These are phyloP conservation scores for Zaprionus davidi DNA, from an alignment of 1,140 invertebrate species.

Conservation along the genomic window DNA sequence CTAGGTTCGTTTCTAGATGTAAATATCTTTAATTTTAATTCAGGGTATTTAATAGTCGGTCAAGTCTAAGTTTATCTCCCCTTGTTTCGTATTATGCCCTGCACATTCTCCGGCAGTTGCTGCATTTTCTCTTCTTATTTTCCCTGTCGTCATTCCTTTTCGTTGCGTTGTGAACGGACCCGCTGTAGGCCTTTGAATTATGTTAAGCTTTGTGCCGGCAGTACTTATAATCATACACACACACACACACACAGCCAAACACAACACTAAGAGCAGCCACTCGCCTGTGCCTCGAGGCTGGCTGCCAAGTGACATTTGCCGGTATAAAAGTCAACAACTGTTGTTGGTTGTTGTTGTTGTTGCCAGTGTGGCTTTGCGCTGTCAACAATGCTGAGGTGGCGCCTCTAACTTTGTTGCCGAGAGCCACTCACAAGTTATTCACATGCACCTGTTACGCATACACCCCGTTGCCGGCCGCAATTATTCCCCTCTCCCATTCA, in stretches of 20 bases:
- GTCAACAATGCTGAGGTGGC: constrained; percentile 75
- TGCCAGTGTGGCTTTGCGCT: constrained; percentile 67
- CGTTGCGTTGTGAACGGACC: constrained; percentile 16
- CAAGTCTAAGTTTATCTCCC: background rate
- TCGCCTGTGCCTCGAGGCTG: constrained; percentile 49
- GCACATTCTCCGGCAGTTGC: constrained; percentile 36
- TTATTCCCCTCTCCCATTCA: constrained; percentile 52
- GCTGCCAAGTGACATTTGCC: constrained; percentile 73
- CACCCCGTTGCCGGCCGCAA: constrained; percentile 29
- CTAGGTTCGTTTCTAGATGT: background rate
- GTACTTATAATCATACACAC: constrained; percentile 46
- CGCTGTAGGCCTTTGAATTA: constrained; percentile 57
- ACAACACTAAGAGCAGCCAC: constrained; percentile 3
- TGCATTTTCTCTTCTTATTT: constrained; percentile 37
- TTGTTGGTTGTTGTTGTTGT: constrained; percentile 51
- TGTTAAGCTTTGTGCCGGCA: constrained; percentile 64
- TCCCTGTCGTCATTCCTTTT: background rate
- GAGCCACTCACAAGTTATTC: constrained; percentile 72
- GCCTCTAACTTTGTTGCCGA: constrained; percentile 62
- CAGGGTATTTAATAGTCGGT: background rate
- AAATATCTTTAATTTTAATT: background rate
- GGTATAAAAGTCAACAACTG: constrained; percentile 79
- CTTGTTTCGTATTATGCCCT: constrained; percentile 7
- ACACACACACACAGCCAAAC: constrained; percentile 10
- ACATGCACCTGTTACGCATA: constrained; percentile 53